Evolutionary conservation across 2,797 vertebrate genomes (phyloP).

Genomic region (Pterois miles): DNA sequence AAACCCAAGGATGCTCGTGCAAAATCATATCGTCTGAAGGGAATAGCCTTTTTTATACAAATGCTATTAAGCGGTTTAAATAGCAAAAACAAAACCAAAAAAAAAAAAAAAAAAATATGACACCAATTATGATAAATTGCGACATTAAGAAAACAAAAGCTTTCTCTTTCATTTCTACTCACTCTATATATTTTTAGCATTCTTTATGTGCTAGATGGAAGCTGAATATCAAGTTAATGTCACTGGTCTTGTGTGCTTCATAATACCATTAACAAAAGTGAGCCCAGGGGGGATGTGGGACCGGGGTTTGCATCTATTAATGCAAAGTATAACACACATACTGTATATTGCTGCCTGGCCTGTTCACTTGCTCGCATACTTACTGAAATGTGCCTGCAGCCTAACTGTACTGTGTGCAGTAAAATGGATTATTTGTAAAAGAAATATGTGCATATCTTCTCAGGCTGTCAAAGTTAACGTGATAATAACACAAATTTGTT

Average conservation of each 20-base stretch:
- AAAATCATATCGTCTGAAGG: constrained; percentile 2
- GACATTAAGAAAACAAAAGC: constrained; percentile 44
- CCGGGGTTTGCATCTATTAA: constrained; percentile 67
- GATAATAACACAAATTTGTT: too few relatives aligned
- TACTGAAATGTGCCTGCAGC: constrained; percentile 47
- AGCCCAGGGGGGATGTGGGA: constrained; percentile 61
- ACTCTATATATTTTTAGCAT: constrained; percentile 41
- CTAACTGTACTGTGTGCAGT: constrained; percentile 14
- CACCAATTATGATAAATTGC: constrained; percentile 50
- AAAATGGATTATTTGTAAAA: constrained; percentile 30
- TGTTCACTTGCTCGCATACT: constrained; percentile 45
- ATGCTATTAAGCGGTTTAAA: constrained; percentile 33
- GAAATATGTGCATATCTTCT: neutral
- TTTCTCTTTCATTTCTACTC: constrained; percentile 31
- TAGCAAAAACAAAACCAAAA: too few relatives aligned
- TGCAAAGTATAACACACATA: constrained; percentile 57
- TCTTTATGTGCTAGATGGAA: constrained; percentile 49
- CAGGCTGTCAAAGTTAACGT: too few relatives aligned
- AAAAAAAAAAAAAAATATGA: constrained; percentile 13
- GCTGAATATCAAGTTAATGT: constrained; percentile 75
- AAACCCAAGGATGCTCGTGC: neutral
- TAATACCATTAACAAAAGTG: constrained; percentile 71
- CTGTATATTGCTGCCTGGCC: constrained; percentile 32
- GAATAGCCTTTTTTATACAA: constrained; percentile 19
- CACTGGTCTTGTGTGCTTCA: constrained; percentile 67